These are phyloP conservation scores for Silurus lanzhouensis DNA, from an alignment of 2,797 vertebrate species.

Conservation along the genomic window DNA sequence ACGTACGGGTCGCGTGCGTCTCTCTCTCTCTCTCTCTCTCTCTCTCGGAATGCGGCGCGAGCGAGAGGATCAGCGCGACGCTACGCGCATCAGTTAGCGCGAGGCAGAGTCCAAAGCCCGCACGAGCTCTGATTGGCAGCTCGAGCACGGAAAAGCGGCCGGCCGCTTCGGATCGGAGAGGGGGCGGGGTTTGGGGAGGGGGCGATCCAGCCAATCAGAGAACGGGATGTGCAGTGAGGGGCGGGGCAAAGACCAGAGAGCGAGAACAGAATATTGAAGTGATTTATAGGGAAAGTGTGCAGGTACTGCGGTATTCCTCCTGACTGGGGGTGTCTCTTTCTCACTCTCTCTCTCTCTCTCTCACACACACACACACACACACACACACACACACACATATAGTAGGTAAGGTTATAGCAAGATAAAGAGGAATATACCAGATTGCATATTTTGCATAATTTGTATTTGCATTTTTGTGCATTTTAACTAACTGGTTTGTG, in stretches of 20 bases:
- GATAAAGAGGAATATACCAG: no score
- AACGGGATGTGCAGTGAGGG: constrained; percentile 62
- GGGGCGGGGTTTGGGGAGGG: constrained; percentile 65
- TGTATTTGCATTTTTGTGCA: no score
- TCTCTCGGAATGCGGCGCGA: constrained; percentile 75
- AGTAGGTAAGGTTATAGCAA: no score
- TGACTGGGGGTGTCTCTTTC: constrained; percentile 52
- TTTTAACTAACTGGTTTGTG: no score
- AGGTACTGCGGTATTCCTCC: constrained; percentile 77
- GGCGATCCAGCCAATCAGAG: constrained; percentile 65
- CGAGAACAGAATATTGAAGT: constrained; percentile 72
- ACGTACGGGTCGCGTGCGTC: not conserved
- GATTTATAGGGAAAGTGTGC: constrained; percentile 76
- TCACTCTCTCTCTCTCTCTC: no score
- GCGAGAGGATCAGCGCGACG: constrained; percentile 68
- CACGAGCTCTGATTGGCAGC: constrained; percentile 73
- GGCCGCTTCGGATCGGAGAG: constrained; percentile 65
- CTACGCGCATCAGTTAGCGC: constrained; percentile 68
- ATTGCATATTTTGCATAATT: no score
- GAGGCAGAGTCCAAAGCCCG: constrained; percentile 61
- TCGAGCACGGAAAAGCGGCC: constrained; percentile 65
- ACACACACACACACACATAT: not conserved
- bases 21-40: constrained; percentile 18
- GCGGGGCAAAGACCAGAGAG: constrained; percentile 54
- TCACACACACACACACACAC: not conserved